Evolutionary conservation across 2,888 invertebrate genomes (phyloP).

Genomic region (Tineola bisselliella): DNA sequence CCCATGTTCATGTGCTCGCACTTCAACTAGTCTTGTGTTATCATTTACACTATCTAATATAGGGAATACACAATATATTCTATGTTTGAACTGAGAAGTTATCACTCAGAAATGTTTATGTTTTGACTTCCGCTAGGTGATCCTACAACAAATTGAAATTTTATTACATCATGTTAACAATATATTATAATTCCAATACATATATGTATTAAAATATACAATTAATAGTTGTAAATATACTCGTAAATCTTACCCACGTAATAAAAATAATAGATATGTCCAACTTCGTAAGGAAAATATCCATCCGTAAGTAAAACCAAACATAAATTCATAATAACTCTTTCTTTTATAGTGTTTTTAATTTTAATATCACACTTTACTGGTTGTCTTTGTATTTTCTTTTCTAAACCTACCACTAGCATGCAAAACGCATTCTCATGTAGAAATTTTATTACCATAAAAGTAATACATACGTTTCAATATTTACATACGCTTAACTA

Average conservation of each 20-base stretch:
- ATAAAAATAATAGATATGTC: too few relatives aligned
- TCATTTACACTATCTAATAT: background rate
- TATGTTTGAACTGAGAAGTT: too few relatives aligned
- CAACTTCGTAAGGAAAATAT: too few relatives aligned
- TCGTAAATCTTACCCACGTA: too few relatives aligned
- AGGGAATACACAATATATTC: background rate
- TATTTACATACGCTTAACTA: background rate
- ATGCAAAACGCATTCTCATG: background rate
- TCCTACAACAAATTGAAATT: too few relatives aligned
- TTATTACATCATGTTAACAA: too few relatives aligned
- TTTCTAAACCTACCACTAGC: background rate
- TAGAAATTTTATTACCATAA: background rate
- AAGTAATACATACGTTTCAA: background rate
- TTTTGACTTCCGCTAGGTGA: too few relatives aligned
- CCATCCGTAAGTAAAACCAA: too few relatives aligned
- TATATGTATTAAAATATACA: too few relatives aligned
- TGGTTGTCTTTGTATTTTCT: background rate
- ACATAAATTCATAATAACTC: background rate
- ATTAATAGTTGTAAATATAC: too few relatives aligned
- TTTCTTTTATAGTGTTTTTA: background rate
- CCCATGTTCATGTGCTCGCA: background rate
- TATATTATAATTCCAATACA: too few relatives aligned
- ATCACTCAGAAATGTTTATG: too few relatives aligned
- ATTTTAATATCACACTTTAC: background rate
- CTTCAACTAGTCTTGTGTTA: background rate